These are phyloP conservation scores for Troides helena DNA, from an alignment of 2,888 invertebrate species.

Conservation along the genomic window DNA sequence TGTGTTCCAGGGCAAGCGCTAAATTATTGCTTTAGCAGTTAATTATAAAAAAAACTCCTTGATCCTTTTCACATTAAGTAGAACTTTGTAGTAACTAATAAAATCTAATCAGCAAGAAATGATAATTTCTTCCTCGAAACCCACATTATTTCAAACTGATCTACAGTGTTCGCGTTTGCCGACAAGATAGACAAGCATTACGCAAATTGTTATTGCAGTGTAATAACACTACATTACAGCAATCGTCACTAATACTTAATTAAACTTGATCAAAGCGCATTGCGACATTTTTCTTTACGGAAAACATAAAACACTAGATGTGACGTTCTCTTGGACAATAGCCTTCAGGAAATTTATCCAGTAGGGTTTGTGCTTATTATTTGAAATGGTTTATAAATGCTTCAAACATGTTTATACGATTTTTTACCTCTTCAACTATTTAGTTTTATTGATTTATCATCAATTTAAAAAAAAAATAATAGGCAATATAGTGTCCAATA, in stretches of 20 bases:
- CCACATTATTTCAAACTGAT: not conserved
- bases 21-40: too few species aligned
- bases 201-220: constrained; percentile 8
- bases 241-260: constrained; percentile 24
- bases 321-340: not conserved
- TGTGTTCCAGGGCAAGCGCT: too few species aligned
- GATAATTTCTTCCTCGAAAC: not conserved
- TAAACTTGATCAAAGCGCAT: constrained; percentile 10
- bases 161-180: not conserved
- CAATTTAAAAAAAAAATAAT: too few species aligned
- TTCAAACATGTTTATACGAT: too few species aligned
- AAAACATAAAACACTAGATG: not conserved
- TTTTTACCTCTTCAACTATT: too few species aligned
- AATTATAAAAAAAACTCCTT: too few species aligned
- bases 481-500: too few species aligned
- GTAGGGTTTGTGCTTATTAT: not conserved
- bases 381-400: too few species aligned
- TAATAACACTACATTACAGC: constrained; percentile 14
- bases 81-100: too few species aligned
- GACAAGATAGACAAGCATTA: constrained; percentile 11
- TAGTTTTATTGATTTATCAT: too few species aligned
- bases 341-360: not conserved
- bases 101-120: too few species aligned
- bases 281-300: constrained; percentile 13
- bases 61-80: too few species aligned